phyloP scores from a whole-genome alignment of 30 jellyfish, hydroid and myxozoan genomes.

The Hydractinia symbiolongicarpus region DNA sequence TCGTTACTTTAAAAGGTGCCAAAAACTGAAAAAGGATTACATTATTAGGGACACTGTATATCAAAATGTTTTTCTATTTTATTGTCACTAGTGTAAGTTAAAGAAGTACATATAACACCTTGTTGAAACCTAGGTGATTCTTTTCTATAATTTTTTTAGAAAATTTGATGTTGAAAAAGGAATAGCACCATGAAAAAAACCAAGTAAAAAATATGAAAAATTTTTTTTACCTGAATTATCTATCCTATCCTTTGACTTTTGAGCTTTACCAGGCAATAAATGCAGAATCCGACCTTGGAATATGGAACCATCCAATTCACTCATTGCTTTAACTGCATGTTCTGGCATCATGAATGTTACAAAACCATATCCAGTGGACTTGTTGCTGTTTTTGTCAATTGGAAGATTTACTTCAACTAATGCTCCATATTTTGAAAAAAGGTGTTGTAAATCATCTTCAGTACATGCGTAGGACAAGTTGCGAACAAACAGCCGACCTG shows the following conservation, averaged over 20 bases:
- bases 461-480: constrained; percentile 80
- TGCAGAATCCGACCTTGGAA: constrained; percentile 94
- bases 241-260: constrained; percentile 24
- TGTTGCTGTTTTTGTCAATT: constrained; percentile 62
- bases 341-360: constrained; percentile 95
- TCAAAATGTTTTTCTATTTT: no score
- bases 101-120: no score
- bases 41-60: no score
- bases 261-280: constrained; percentile 81
- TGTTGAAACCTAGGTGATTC: no score
- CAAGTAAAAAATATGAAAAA: no score
- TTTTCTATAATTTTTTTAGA: no score
- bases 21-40: no score
- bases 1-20: no score
- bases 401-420: constrained; percentile 87
- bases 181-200: no score
- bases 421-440: constrained; percentile 77
- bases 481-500: constrained; percentile 92
- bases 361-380: constrained; percentile 80
- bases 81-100: no score
- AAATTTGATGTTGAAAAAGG: no score
- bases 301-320: constrained; percentile 65
- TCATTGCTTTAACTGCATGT: constrained; percentile 84
- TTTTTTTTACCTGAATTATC: constrained; percentile 2
- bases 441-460: constrained; percentile 59